phyloP scores from a whole-genome alignment of 2,888 invertebrate genomes.

The Ramazzottius varieornatus region DNA sequence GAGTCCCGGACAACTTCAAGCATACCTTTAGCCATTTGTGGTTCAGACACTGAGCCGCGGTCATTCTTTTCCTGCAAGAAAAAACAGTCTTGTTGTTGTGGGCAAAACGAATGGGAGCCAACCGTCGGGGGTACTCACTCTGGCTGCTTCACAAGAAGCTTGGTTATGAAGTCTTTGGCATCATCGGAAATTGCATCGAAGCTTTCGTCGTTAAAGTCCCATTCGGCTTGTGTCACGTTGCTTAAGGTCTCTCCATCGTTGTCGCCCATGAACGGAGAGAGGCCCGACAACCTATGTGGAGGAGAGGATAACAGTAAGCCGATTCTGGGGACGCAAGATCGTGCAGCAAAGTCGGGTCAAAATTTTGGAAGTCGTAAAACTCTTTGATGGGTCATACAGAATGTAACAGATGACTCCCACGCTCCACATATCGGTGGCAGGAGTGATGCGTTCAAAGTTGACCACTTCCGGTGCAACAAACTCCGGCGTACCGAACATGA shows the following conservation, averaged over 20 bases:
- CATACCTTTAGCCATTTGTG: slow-evolving; percentile 53
- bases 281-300: slow-evolving; percentile 41
- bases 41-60: slow-evolving; percentile 52
- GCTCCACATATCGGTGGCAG: slow-evolving; percentile 94
- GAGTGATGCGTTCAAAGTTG: slow-evolving; percentile 85
- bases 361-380: no score
- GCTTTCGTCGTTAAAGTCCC: slow-evolving; percentile 88
- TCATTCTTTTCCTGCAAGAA: slow-evolving; percentile 42
- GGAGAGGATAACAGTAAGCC: no score
- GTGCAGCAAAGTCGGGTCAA: no score
- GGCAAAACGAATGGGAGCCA: background rate
- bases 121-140: slow-evolving; percentile 36
- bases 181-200: slow-evolving; percentile 77
- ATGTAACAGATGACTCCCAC: slow-evolving; percentile 94
- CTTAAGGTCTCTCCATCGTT: slow-evolving; percentile 91
- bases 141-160: slow-evolving; percentile 67
- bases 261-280: slow-evolving; percentile 95
- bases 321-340: no score
- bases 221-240: slow-evolving; percentile 87
- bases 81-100: slow-evolving; percentile 1
- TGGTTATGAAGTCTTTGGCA: slow-evolving; percentile 80
- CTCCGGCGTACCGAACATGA: slow-evolving; percentile 89
- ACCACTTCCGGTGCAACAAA: slow-evolving; percentile 97
- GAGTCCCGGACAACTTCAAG: no score
- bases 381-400: no score